Base-by-base conservation (phyloP, 2,888 invertebrate genomes). In the Entomobrya multifasciata region DNA sequence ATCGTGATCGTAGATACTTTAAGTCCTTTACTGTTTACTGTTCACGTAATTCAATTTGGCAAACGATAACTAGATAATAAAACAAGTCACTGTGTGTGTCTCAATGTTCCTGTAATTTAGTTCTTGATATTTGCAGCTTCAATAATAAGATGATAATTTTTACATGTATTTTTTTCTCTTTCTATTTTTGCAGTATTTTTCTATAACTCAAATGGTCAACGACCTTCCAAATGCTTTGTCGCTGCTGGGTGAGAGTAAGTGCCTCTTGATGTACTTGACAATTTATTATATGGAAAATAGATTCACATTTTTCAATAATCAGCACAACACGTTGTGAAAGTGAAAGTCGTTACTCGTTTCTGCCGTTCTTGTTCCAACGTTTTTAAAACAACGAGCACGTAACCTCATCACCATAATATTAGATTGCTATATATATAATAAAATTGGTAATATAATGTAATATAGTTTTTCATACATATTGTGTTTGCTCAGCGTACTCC, bases 131-230 rank as follows among this genome's bases (percentile, higher is more conserved):
- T 36, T 36, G 8, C 36, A 36, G 36, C 36, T 36, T 36, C 17
- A 52, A 27, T 62, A 27, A 44, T 67, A 30, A n/a, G n/a, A n/a
- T n/a, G n/a, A n/a, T n/a, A n/a, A n/a, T n/a, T n/a, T n/a, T n/a
- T 44, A 67, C 5, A 49, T 80, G 15, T 44, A 17, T 30, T 1
- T 79, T 55, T 11, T 76, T 22, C 41, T 25, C 65, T 78, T 72
- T 44, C 27, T 70, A 4, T 76, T 15, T 78, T 78, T 72, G 11
- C 78, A 88, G 88, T 86, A 88, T 79, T 88, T 88, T 78, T 82
- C 88, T 20, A 86, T 88, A 30, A 88, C 82, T n/a, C 88, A 88
- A 65, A 81, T 88, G 82, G 74, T 86, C n/a, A 57, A 36, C 30
- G 81, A 86, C 20, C 72, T 88, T 41, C 88, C 88, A 15, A 49